Evolutionary conservation across 2,797 vertebrate genomes (phyloP), one percentile per base, ranked within the genome.

Genomic region (Megaceryle alcyon): DNA sequence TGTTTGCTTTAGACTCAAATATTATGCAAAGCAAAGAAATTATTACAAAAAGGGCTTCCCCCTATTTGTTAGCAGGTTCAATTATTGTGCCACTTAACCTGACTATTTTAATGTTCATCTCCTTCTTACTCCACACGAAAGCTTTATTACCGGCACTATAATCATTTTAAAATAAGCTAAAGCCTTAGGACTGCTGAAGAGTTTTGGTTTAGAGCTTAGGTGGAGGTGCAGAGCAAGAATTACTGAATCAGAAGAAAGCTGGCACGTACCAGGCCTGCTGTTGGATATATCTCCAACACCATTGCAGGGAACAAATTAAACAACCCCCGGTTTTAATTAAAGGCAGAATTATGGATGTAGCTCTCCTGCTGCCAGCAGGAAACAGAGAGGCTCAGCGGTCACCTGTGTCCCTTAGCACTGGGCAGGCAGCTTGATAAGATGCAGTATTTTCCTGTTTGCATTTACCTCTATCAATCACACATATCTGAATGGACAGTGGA

Each of bases 31-130:
- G 90, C 80, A 80, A 79, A 90, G 63, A 37, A 88, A 77, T 89
- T 70, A 51, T 77, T 71, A 35, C 79, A 90, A n/a, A 80, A 94
- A 89, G 81, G 69, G 76, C 46, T 82, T 73, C 64, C 68, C 76
- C 71, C 59, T 49, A 18, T 87, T 93, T 87, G 82, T 76, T 41
- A 92, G 22, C 82, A 60, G 77, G 76, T 95, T 95, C 66, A 82
- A 86, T 80, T 89, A 81, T 33, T 51, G 80, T 87, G 64, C 90
- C 95, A 91, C 70, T 97, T 95, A 92, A 88, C 81, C 84, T 90
- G 57, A 69, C 46, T 80, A 82, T 77, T 94, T 90, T 81, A 94
- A 91, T 79, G 68, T 84, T 80, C 88, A 79, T 93, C 87, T 87
- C 90, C 86, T 87, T 57, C 82, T 53, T 33, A 49, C 44, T 95